phyloP scores from a whole-genome alignment of 2,888 invertebrate species.

The Tridacna crocea region DNA sequence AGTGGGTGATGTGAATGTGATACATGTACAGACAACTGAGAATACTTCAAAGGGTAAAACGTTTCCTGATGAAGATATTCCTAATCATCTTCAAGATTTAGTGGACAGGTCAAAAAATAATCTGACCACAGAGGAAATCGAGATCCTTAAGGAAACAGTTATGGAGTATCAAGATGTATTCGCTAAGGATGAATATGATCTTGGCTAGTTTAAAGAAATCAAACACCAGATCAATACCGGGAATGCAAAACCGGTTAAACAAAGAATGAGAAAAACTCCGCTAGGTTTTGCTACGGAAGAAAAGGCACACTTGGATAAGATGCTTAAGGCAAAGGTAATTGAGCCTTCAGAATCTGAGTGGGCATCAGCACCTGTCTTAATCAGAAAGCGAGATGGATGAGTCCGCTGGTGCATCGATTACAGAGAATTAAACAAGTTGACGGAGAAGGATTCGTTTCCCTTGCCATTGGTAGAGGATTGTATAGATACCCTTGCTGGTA shows the following conservation, averaged over 20 bases:
- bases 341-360: slow-evolving; percentile 45
- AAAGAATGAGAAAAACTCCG: slow-evolving; percentile 48
- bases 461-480: slow-evolving; percentile 46
- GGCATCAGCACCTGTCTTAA: slow-evolving; percentile 54
- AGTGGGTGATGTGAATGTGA: neutral
- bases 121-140: neutral
- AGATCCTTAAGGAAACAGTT: neutral
- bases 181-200: too few species aligned
- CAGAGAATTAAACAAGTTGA: slow-evolving; percentile 37
- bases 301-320: slow-evolving; percentile 40
- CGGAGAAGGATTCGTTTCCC: slow-evolving; percentile 49
- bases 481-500: slow-evolving; percentile 44
- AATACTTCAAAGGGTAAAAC: neutral
- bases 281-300: slow-evolving; percentile 46
- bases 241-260: too few species aligned
- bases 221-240: too few species aligned
- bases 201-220: too few species aligned
- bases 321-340: slow-evolving; percentile 40
- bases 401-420: slow-evolving; percentile 51
- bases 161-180: slow-evolving; percentile 40
- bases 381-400: slow-evolving; percentile 48
- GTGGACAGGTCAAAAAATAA: neutral
- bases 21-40: neutral
- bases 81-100: neutral
- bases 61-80: neutral